Conservation (phyloP, 2,888 invertebrate species). For the Catocala fraxini region DNA sequence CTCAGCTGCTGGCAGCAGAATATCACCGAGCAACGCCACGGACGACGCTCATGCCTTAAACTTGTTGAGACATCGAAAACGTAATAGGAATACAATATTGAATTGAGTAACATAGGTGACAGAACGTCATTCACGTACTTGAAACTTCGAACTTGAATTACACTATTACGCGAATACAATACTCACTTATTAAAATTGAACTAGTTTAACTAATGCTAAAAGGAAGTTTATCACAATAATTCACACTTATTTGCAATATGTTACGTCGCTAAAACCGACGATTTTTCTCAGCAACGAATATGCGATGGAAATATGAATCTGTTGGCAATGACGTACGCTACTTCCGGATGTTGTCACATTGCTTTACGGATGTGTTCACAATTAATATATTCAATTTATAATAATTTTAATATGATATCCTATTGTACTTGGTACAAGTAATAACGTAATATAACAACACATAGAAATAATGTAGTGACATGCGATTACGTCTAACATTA, state of each 20-base stretch:
- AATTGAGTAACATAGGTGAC: constrained; percentile 84
- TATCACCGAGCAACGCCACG: constrained; percentile 49
- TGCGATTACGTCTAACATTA: too few relatives aligned
- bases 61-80: constrained; percentile 58
- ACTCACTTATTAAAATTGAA: constrained; percentile 84
- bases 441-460: too few relatives aligned
- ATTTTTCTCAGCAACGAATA: constrained; percentile 70
- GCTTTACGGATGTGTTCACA: constrained; percentile 48
- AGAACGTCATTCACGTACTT: constrained; percentile 79
- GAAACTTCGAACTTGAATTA: constrained; percentile 65
- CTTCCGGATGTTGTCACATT: constrained; percentile 81
- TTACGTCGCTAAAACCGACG: constrained; percentile 79
- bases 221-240: constrained; percentile 83
- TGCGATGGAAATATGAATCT: constrained; percentile 75
- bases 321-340: constrained; percentile 86
- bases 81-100: constrained; percentile 71
- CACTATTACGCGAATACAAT: constrained; percentile 60
- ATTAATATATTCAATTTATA: neutral
- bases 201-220: constrained; percentile 81
- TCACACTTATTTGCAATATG: constrained; percentile 78
- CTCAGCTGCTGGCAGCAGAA: constrained; percentile 53
- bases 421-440: too few relatives aligned
- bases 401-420: neutral
- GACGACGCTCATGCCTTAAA: constrained; percentile 55
- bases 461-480: too few relatives aligned